Evolutionary conservation across 2,797 vertebrate genomes (phyloP).

Genomic region (Alca torda): DNA sequence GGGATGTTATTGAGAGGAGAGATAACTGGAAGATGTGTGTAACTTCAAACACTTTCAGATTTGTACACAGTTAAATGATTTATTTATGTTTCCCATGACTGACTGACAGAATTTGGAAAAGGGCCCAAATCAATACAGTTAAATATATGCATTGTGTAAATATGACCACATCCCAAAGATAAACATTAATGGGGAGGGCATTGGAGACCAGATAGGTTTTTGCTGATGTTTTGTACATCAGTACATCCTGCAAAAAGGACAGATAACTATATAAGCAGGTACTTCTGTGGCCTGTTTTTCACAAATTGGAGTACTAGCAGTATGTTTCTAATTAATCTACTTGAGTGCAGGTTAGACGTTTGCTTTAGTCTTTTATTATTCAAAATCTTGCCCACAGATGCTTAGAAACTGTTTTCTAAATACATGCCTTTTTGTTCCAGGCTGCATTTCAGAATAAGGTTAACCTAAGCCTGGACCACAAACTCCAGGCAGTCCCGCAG

Average conservation of each 20-base stretch:
- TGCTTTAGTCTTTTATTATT: not conserved
- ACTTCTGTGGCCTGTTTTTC: not conserved
- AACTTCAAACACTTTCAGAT: not conserved
- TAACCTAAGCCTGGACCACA: not conserved
- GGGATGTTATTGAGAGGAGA: not conserved
- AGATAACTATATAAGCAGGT: not conserved
- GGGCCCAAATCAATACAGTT: not conserved
- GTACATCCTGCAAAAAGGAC: not conserved
- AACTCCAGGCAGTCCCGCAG: not conserved
- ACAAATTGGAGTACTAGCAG: not conserved
- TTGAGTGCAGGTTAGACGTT: not conserved
- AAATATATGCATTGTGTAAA: not conserved
- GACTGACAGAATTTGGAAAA: slow-evolving; percentile 9
- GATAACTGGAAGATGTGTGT: not conserved
- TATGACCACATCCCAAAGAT: not conserved
- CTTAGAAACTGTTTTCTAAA: not conserved
- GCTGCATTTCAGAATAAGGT: not conserved
- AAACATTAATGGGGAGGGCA: not conserved
- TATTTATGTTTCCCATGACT: slow-evolving; percentile 2
- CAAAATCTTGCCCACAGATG: not conserved
- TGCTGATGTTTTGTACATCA: not conserved
- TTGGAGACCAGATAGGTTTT: not conserved
- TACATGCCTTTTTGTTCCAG: not conserved
- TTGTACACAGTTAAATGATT: not conserved
- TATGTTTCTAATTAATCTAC: not conserved